These are phyloP conservation scores for Dendrocincla tyrannina DNA, from an alignment of 2,797 vertebrate species.

Conservation along the genomic window DNA sequence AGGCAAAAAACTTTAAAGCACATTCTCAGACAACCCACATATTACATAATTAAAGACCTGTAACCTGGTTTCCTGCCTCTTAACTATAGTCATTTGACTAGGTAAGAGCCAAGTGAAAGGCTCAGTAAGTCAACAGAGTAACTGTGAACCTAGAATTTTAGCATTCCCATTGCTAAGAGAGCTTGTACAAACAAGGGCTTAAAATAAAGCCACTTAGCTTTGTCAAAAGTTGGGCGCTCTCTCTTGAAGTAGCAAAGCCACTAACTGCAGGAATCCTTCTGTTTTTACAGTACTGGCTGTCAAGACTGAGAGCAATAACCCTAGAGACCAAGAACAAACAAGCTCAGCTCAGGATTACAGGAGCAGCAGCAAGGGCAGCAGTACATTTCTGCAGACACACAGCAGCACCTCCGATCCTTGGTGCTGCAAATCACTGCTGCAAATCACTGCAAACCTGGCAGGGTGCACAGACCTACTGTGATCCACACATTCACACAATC, in stretches of 20 bases:
- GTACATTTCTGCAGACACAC: not conserved
- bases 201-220: constrained; percentile 64
- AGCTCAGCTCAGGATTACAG: not conserved
- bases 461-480: not conserved
- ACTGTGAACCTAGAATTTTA: constrained; percentile 58
- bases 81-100: constrained; percentile 58
- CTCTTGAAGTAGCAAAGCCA: constrained; percentile 33
- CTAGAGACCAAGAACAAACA: constrained; percentile 1
- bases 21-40: constrained; percentile 47
- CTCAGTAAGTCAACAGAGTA: constrained; percentile 55
- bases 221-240: constrained; percentile 12
- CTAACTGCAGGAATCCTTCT: constrained; percentile 6
- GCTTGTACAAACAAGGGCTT: constrained; percentile 60
- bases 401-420: not conserved
- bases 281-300: constrained; percentile 31
- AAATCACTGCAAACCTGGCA: not conserved
- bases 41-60: constrained; percentile 65
- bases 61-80: constrained; percentile 54
- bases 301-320: constrained; percentile 7
- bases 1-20: not conserved
- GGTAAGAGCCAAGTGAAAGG: constrained; percentile 49
- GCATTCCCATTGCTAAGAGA: constrained; percentile 54
- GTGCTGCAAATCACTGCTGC: not conserved
- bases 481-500: not conserved
- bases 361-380: not conserved